A percentile compares a stretch with the other conserved stretches of the same genome.
phyloP scores from a whole-genome alignment of 2,888 invertebrate species.

The Pterostichus niger region DNA sequence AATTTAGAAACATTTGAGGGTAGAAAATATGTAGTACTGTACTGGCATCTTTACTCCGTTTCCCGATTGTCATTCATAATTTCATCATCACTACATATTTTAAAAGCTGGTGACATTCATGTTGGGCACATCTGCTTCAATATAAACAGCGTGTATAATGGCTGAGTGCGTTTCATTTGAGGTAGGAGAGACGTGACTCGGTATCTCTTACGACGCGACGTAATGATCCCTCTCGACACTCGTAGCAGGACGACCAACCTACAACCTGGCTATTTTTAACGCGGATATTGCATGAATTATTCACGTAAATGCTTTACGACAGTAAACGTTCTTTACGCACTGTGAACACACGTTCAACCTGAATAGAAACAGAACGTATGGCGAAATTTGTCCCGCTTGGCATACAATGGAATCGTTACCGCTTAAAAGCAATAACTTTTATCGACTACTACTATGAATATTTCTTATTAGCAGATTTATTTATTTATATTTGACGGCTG shows the following conservation, averaged over 20 bases:
- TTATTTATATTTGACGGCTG: too few species aligned
- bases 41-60: too few species aligned
- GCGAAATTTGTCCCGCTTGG: too few species aligned
- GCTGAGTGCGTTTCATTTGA: constrained; percentile 48
- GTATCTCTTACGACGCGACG: constrained; percentile 15
- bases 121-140: constrained; percentile 23
- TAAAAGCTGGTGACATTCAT: background rate
- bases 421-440: too few species aligned
- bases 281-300: constrained; percentile 65
- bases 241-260: background rate
- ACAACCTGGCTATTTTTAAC: constrained; percentile 63
- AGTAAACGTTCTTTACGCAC: constrained; percentile 45
- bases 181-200: constrained; percentile 12
- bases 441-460: too few species aligned
- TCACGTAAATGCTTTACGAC: constrained; percentile 64
- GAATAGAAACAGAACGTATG: background rate
- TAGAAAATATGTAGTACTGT: too few species aligned
- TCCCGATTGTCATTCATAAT: too few species aligned
- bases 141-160: constrained; percentile 35
- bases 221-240: constrained; percentile 41
- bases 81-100: too few species aligned
- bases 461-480: too few species aligned
- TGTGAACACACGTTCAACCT: constrained; percentile 42
- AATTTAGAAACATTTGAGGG: too few species aligned
- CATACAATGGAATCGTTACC: too few species aligned